These are phyloP conservation scores for Eutolmus rufibarbis DNA, from an alignment of 2,888 invertebrate genomes.

Conservation along the genomic window DNA sequence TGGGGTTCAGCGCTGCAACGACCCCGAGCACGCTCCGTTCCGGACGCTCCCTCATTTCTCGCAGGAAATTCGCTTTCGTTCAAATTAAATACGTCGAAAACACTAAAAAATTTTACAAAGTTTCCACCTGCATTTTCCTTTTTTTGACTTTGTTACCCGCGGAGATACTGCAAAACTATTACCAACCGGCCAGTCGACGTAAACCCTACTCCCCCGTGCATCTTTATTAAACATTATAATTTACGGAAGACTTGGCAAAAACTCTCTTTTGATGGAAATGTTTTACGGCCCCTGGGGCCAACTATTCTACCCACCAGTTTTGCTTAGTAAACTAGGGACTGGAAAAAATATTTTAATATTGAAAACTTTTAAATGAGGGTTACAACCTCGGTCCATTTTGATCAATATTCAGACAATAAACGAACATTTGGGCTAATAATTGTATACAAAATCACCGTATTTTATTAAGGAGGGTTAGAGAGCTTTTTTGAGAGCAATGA, in stretches of 20 bases:
- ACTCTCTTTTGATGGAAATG: background rate
- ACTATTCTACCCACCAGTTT: background rate
- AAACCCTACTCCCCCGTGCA: background rate
- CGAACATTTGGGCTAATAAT: background rate
- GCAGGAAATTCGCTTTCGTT: background rate
- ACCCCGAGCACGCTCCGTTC: too few species aligned
- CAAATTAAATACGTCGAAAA: conserved; percentile 8
- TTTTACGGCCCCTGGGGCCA: background rate
- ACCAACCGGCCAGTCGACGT: background rate
- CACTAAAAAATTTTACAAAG: background rate
- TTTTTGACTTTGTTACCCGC: background rate
- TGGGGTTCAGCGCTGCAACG: background rate
- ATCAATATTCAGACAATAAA: background rate
- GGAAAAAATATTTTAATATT: background rate
- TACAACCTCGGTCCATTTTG: background rate
- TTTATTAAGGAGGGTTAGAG: background rate
- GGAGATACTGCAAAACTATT: background rate
- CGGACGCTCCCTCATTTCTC: background rate
- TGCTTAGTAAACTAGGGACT: background rate
- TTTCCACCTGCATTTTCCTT: conserved; percentile 4
- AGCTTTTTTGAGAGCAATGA: background rate
- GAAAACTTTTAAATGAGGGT: background rate
- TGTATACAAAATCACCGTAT: background rate
- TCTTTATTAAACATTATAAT: background rate
- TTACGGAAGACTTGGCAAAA: background rate